phyloP scores from a whole-genome alignment of 1,140 invertebrate genomes.

The Platorchestia sp. region DNA sequence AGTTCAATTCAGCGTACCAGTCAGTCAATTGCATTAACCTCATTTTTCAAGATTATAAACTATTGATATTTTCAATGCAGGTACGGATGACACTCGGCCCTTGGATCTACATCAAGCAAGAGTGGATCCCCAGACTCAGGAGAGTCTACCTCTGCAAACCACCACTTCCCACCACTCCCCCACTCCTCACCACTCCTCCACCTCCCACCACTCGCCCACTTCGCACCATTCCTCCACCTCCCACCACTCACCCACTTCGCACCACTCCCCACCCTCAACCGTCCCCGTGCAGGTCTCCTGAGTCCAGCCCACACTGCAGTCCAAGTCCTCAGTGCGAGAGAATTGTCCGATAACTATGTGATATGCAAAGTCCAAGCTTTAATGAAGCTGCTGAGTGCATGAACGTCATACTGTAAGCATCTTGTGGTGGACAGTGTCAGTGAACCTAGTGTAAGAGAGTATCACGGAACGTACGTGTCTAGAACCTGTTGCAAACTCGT shows the following conservation, averaged over 20 bases:
- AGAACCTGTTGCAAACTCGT: not conserved
- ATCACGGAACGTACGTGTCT: not conserved
- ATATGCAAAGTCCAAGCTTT: not conserved
- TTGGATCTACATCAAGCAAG: constrained; percentile 22
- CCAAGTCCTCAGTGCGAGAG: not conserved
- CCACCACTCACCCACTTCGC: not conserved
- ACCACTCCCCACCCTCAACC: not conserved
- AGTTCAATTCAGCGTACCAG: no score
- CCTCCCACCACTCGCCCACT: no score
- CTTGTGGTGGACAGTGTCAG: not conserved
- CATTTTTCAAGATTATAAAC: no score
- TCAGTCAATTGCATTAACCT: no score
- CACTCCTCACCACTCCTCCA: no score
- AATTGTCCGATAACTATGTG: not conserved
- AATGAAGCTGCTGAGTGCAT: not conserved
- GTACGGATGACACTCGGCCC: not conserved
- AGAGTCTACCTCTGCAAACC: not conserved
- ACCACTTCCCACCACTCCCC: not conserved
- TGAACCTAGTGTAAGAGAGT: not conserved
- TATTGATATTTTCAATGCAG: not conserved
- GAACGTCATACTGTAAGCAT: no score
- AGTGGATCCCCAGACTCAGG: not conserved
- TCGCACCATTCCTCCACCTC: not conserved
- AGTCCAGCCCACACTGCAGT: not conserved
- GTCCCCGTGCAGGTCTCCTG: constrained; percentile 29